A percentile compares a stretch with the other conserved stretches of the same genome.
phyloP scores from a whole-genome alignment of 2,888 invertebrate species.

The Drosophila birchii region DNA sequence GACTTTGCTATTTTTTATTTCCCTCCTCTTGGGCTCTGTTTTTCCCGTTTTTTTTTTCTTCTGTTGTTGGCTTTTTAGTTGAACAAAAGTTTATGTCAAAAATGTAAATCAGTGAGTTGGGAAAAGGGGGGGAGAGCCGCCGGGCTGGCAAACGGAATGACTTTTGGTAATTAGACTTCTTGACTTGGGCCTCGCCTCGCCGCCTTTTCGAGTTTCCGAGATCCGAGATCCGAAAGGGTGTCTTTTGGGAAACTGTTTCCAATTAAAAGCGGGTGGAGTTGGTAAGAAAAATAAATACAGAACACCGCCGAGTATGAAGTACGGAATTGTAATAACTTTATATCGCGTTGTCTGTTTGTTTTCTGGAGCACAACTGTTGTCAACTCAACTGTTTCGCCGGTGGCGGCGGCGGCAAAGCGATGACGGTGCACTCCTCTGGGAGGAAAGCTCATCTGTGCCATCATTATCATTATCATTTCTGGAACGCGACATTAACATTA shows the following conservation, averaged over 20 bases:
- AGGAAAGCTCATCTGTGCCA: conserved; percentile 24
- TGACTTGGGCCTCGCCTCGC: conserved; percentile 46
- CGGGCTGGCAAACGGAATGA: conserved; percentile 49
- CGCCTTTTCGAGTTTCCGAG: conserved; percentile 7
- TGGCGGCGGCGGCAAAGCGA: conserved; percentile 55
- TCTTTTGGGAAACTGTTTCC: conserved; percentile 71
- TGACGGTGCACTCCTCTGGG: conserved; percentile 62
- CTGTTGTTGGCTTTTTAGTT: conserved; percentile 65
- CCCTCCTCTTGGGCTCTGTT: conserved; percentile 20
- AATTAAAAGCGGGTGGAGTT: conserved; percentile 59
- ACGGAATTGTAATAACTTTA: conserved; percentile 73
- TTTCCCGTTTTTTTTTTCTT: conserved; percentile 15
- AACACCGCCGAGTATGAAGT: conserved; percentile 35
- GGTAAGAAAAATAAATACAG: conserved; percentile 44
- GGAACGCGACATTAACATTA: conserved; percentile 76
- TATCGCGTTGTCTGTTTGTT: conserved; percentile 42
- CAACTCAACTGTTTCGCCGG: conserved; percentile 54
- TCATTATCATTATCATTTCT: conserved; percentile 72
- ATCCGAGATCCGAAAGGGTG: conserved; percentile 20
- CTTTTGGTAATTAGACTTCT: conserved; percentile 79
- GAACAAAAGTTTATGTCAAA: conserved; percentile 78
- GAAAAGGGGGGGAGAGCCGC: not conserved
- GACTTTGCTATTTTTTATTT: conserved; percentile 76
- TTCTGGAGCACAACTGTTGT: conserved; percentile 68
- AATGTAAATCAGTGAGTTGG: conserved; percentile 65